Base-by-base conservation (phyloP, 2,797 vertebrate species). In the Sebastes ruberrimus region DNA sequence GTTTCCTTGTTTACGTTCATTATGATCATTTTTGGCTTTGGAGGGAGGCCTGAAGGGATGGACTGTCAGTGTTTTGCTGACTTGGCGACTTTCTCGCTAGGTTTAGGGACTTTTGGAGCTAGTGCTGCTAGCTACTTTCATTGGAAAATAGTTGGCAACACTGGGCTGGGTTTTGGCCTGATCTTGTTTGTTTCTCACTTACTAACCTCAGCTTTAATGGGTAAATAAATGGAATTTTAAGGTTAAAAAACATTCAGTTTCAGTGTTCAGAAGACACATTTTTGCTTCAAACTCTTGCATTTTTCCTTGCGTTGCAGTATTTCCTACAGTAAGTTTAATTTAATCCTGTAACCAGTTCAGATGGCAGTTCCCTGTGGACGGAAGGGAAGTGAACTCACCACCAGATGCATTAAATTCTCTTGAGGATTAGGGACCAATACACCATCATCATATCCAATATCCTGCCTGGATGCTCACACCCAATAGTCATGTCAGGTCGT, bases 401-500 rank as follows among this genome's bases (percentile, higher is more conserved):
- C 72, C 62, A 77, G 65, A 86, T 77, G 77, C 70, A 72, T 76
- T 80, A 18, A 73, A 82, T 69, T 76, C 76, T 76, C 80, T 28
- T 13, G 20, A 76, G 83, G 84, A 83, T 86, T 86, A 81, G 65
- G 56, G 77, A 68, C 75, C 75, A 90, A 90, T 91, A 88, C 83
- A 76, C 65, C 83, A 71, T 85, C 83, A 71, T 85, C 81, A 74
- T 75, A 89, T 90, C 82, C 84, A 91, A 92, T 90, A 86, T 85
- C 72, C 76, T 77, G 83, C 80, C 80, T 89, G 79, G 82, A 81
- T 71, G 85, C 78, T 64, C 56, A 74, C 76, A 80, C 35, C 13
- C 52, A 78, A 71, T 35, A 77, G 52, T 76, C 69, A 76, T 66
- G 53, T 65, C 57, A 74, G 32, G 16, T 60, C 10, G 32, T 70